These are phyloP conservation scores for Drosophila algonquin DNA, from an alignment of 2,888 invertebrate genomes.

Conservation along the genomic window DNA sequence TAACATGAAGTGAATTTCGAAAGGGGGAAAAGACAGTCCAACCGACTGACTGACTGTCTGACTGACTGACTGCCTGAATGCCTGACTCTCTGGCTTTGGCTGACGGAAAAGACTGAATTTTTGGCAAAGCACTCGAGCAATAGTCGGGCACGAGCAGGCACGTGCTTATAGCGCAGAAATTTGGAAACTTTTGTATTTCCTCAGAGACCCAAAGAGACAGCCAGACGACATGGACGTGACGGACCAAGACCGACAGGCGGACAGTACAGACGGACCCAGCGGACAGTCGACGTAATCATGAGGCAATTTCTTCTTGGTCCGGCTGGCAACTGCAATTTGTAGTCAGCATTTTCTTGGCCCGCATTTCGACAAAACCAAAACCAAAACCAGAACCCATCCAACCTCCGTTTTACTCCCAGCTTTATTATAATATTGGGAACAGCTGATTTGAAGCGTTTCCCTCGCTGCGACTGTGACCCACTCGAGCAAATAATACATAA, in stretches of 20 bases:
- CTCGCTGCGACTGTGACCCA: constrained; percentile 54
- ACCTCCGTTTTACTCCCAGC: constrained; percentile 27
- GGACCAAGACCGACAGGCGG: constrained; percentile 38
- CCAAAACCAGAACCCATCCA: constrained; percentile 19
- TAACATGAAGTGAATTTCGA: constrained; percentile 75
- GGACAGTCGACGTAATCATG: constrained; percentile 69
- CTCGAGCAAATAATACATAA: constrained; percentile 31
- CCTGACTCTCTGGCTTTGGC: constrained; percentile 15
- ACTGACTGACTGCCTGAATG: not conserved
- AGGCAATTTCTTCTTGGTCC: constrained; percentile 65
- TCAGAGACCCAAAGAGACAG: constrained; percentile 69
- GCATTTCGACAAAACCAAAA: constrained; percentile 20
- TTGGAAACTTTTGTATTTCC: constrained; percentile 73
- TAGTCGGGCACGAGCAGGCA: constrained; percentile 48
- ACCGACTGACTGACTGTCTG: constrained; percentile 1
- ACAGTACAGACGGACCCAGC: constrained; percentile 6
- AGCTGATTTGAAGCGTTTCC: constrained; percentile 58
- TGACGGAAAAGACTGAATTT: constrained; percentile 48
- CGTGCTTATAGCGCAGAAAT: constrained; percentile 71
- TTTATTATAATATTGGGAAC: constrained; percentile 39
- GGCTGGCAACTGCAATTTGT: constrained; percentile 65
- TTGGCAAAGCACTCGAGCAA: constrained; percentile 65
- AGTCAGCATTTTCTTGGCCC: constrained; percentile 57
- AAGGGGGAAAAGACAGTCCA: constrained; percentile 39
- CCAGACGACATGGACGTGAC: constrained; percentile 68